Base-by-base conservation (phyloP, 2,888 invertebrate genomes). In the Neria commutata region DNA sequence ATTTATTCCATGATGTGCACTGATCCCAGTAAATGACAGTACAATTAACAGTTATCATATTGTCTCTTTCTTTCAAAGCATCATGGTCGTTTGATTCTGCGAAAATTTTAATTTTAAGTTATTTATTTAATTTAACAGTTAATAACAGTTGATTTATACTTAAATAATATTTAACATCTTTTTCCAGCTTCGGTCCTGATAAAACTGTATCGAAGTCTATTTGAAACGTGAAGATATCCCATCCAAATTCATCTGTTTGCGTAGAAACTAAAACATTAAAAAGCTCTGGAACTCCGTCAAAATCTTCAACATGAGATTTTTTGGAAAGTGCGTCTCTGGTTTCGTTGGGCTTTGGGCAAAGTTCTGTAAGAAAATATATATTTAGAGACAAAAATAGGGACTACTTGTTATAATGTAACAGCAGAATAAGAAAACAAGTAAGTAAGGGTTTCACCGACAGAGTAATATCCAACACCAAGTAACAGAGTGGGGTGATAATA, bases 1-100 rank as follows among this genome's bases (percentile, higher is more conserved):
- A 97, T 79, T 95, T 95, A 79, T 90, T 89, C 85, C 90, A 88
- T 1, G 94, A 91, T 85, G 91, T 90, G 79, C 96, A 96, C 75
- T 93, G 89, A 29, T 91, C 89, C 88, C 94, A 89, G 83, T 91
- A 96, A 1, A 93, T 92, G 6, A 95, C 95, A 0, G 95, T 95
- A 81, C 96, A 96, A 83, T 96, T 96, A 10, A 91, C 85, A 17
- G 79, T 91, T 59, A 88, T 83, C 52, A 87, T 83, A 74, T 88
- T 87, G 16, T 76, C 77, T 42, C 75, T 67, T 61, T 76, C 78
- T 59, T 75, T 75, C n/a, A 71, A 48, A 26, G 67, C 69, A 42
- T 76, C 77, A 69, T 86, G 87, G 63, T 89, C 89, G 53, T 87
- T 85, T 63, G 86, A 87, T 80, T 89, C 90, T 89, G 81, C 34